Base-by-base conservation (phyloP, 2,888 invertebrate species). In the Phengaris alcon region DNA sequence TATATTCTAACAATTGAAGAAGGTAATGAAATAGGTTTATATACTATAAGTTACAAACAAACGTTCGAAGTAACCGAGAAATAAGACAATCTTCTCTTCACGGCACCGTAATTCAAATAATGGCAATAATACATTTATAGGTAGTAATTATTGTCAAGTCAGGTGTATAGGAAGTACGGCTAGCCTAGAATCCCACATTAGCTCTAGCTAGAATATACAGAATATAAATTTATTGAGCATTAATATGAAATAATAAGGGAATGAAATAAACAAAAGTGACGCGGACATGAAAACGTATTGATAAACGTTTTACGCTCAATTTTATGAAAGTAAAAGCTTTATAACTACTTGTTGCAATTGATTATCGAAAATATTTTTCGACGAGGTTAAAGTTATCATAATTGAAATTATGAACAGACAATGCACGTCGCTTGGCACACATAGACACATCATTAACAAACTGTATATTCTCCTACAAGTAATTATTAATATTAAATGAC, bases 221-320 rank as follows among this genome's bases (percentile, higher is more conserved):
- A 70, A 75, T 70, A 75, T 75, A 75, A 75, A 75, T 75, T 75
- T 75, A 75, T 75, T 57, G 15, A 51, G 70, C 70, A 70, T 75
- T 70, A 3, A 35, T 35, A 35, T 35, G 48, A 70, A 57, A 59
- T 74, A 12, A 6, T 22, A 64, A 64, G 35, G 22, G 55, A 55
- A 74, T 35, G 55, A 77, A 75, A 74, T 75, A 74, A 55, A 73
- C 74, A 57, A 75, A 54, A 73, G 69, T 78, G 69, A 78, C 46
- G 72, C 68, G 52, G 77, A 75, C 70, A 76, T 79, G 73, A 68
- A 73, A 46, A 75, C 70, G 68, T 51, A 68, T 68, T 74, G 46
- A 54, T 76, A 13, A 72, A 44, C 70, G 48, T 12, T 35, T 35
- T 3, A 3, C 35, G 35, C 35, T 35, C 35, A 35, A 35, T 2